Evolutionary conservation across 2,888 invertebrate species (phyloP), one percentile per base, ranked within the genome.

Genomic region (Coenonympha glycerion): DNA sequence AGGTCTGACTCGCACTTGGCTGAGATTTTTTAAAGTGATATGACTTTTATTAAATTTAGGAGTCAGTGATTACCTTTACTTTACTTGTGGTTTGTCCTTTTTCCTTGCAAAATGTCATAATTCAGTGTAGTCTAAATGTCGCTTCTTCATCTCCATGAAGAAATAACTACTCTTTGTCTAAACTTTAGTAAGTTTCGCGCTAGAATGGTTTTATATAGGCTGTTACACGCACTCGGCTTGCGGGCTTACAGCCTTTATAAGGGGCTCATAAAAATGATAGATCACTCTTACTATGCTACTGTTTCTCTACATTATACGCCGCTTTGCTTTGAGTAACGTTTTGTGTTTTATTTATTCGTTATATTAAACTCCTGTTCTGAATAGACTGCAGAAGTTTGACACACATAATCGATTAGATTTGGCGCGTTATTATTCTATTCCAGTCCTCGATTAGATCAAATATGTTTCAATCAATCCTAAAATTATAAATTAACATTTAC

Each of bases 161-260:
- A 8, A 24, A 3, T 39, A 21, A 13, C 15, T 39, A 39, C 37
- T 8, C 39, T 15, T 3, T 15, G 39, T 24, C 39, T 39, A 47
- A 53, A 56, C 36, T 51, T 58, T 47, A 75, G 73, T 76, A 71
- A 79, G 79, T 82, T 77, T 70, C 60, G 61, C 73, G 69, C 65
- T 66, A 71, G 76, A 79, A 73, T 69, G 76, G 69, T 77, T 79
- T 79, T 75, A 79, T 80, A 79, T 77, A 79, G 80, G 81, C 79
- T 76, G 77, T 82, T 81, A 79, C 75, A 76, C 75, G 79, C 83
- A 83, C 81, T 79, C 73, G 82, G 79, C 73, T 79, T 76, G 72
- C 70, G 64, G 66, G 76, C 77, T 79, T 74, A 75, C 63, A 63
- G 71, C 73, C 70, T 79, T 79, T 83, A 83, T 79, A 79, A 78